A percentile compares a stretch with the other conserved stretches of the same genome.
These are phyloP conservation scores for Cyprinodon variegatus DNA, from an alignment of 2,113 vertebrate genomes.

Conservation along the genomic window DNA sequence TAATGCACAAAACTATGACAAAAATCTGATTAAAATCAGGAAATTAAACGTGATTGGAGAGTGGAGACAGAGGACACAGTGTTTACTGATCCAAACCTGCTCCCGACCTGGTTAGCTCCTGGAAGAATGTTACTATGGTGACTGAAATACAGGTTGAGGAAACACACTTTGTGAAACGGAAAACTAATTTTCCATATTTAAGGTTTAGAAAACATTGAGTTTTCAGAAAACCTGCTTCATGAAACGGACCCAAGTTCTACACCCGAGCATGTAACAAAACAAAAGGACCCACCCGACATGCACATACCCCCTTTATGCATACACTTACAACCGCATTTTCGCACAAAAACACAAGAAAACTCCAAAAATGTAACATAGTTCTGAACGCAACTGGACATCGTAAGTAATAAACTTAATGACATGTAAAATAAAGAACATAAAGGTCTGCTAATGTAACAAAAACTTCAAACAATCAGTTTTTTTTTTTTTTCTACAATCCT, in stretches of 20 bases:
- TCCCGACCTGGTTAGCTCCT: too few relatives aligned
- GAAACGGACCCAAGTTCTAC: conserved; percentile 12
- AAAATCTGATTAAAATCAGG: too few relatives aligned
- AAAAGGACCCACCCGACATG: conserved; percentile 61
- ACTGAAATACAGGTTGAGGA: too few relatives aligned
- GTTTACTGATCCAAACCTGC: too few relatives aligned
- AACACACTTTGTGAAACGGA: too few relatives aligned
- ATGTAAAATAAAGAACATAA: conserved; percentile 32
- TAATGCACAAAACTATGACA: too few relatives aligned
- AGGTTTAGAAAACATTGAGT: too few relatives aligned
- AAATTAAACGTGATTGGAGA: too few relatives aligned
- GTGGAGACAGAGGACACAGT: too few relatives aligned
- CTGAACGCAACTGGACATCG: conserved; percentile 61
- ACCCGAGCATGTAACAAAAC: conserved; percentile 46
- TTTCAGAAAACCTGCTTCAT: too few relatives aligned
- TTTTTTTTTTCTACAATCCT: conserved; percentile 55
- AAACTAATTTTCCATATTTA: too few relatives aligned
- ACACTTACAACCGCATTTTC: conserved; percentile 51
- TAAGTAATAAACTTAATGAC: conserved; percentile 41
- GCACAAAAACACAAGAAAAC: conserved; percentile 54
- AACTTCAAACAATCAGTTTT: conserved; percentile 37
- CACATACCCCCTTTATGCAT: conserved; percentile 47
- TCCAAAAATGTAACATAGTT: conserved; percentile 46
- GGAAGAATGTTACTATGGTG: too few relatives aligned
- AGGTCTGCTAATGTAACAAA: conserved; percentile 46